These are phyloP conservation scores for Magallana gigas DNA, from an alignment of 1,140 invertebrate genomes.

Conservation along the genomic window DNA sequence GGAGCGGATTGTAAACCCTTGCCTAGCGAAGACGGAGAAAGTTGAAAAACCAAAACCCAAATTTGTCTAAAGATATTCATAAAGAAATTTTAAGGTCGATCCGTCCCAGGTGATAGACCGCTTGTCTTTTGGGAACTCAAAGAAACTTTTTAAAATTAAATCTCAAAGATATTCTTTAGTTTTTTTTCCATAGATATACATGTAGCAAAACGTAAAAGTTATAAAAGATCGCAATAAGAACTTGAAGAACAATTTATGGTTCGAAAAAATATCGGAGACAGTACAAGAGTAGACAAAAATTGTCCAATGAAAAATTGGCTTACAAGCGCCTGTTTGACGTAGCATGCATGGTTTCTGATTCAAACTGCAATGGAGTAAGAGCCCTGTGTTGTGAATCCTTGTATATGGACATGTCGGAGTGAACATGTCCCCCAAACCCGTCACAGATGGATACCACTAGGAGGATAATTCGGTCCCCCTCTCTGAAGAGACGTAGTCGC, in stretches of 20 bases:
- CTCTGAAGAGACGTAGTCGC: slow-evolving; percentile 86
- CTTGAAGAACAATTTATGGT: background rate
- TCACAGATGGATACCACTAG: slow-evolving; percentile 40
- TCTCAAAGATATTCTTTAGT: no score
- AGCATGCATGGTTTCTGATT: slow-evolving; percentile 53
- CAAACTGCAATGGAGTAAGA: slow-evolving; percentile 45
- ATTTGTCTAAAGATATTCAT: no score
- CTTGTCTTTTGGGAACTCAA: no score
- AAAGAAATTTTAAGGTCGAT: no score
- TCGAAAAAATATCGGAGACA: background rate
- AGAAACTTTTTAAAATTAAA: no score
- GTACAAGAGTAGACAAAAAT: background rate
- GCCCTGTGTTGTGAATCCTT: background rate
- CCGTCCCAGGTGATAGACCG: no score
- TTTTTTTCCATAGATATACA: no score
- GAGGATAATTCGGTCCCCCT: slow-evolving; percentile 83
- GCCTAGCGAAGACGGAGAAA: no score
- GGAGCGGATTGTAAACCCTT: no score
- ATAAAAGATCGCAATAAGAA: no score
- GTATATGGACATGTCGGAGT: background rate
- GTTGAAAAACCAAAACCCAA: no score
- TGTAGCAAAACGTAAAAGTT: no score
- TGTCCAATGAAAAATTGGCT: slow-evolving; percentile 21
- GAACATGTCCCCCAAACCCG: background rate
- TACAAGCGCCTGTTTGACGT: slow-evolving; percentile 50